A percentile compares a stretch with the other conserved stretches of the same genome.
These are phyloP conservation scores for Hesperia comma DNA, from an alignment of 2,888 invertebrate species.

Conservation along the genomic window DNA sequence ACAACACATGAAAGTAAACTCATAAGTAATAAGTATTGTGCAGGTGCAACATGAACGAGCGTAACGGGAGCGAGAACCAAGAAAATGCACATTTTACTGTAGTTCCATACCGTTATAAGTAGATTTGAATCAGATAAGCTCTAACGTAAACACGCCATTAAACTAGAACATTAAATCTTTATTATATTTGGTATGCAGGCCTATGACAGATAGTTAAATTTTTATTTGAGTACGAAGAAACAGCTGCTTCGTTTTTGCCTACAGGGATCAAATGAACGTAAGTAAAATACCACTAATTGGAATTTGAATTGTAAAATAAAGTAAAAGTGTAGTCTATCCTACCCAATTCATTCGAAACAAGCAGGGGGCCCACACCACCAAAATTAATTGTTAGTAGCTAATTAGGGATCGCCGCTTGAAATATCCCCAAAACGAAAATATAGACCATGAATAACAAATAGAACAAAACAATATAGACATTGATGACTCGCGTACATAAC, in stretches of 20 bases:
- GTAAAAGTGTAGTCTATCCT: neutral
- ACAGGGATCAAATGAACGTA: neutral
- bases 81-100: conserved; percentile 21
- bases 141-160: conserved; percentile 23
- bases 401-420: neutral
- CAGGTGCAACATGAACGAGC: conserved; percentile 22
- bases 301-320: conserved; percentile 6
- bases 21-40: conserved; percentile 20
- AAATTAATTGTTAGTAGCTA: neutral
- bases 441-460: too few relatives aligned
- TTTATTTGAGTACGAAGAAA: conserved; percentile 21
- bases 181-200: conserved; percentile 16
- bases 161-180: conserved; percentile 21
- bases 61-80: conserved; percentile 24
- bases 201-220: conserved; percentile 20
- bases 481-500: too few relatives aligned
- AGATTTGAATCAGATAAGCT: conserved; percentile 25
- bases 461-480: too few relatives aligned
- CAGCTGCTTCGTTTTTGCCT: neutral
- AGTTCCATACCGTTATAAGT: conserved; percentile 25
- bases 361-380: neutral
- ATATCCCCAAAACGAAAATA: conserved; percentile 1
- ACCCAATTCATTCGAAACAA: conserved; percentile 1
- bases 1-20: conserved; percentile 7
- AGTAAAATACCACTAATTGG: neutral